These are phyloP conservation scores for Cryptoblepharus egeriae DNA, from an alignment of 2,797 vertebrate species.

Conservation along the genomic window DNA sequence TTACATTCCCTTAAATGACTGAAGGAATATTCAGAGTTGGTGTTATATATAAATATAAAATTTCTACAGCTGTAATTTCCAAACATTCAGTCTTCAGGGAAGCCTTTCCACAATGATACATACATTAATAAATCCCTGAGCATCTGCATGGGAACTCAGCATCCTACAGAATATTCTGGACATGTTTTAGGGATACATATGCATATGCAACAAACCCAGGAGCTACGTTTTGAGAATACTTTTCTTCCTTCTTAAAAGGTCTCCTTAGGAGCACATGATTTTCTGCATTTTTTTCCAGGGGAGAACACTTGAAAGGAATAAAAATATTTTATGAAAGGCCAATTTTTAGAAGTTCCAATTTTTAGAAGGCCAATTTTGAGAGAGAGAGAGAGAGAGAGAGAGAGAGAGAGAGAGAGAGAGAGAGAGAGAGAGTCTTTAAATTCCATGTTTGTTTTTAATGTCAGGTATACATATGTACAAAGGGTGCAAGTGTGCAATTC, in stretches of 20 bases:
- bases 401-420: neutral
- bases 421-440: too few species aligned
- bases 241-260: neutral
- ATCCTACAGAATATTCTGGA: neutral
- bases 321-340: neutral
- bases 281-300: too few species aligned
- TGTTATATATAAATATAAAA: neutral
- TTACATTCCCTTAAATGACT: constrained; percentile 37
- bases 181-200: neutral
- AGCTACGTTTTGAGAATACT: neutral
- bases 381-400: neutral
- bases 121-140: neutral
- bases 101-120: neutral
- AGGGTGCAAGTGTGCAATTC: too few species aligned
- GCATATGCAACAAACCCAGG: neutral
- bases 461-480: too few species aligned
- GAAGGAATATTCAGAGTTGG: neutral
- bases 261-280: neutral
- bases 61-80: neutral
- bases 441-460: too few species aligned
- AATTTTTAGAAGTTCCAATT: neutral
- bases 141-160: neutral
- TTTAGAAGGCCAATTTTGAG: too few species aligned
- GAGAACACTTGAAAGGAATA: neutral
- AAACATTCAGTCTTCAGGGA: neutral